These are phyloP conservation scores for Lottia scabra DNA, from an alignment of 2,888 invertebrate species.

Conservation along the genomic window DNA sequence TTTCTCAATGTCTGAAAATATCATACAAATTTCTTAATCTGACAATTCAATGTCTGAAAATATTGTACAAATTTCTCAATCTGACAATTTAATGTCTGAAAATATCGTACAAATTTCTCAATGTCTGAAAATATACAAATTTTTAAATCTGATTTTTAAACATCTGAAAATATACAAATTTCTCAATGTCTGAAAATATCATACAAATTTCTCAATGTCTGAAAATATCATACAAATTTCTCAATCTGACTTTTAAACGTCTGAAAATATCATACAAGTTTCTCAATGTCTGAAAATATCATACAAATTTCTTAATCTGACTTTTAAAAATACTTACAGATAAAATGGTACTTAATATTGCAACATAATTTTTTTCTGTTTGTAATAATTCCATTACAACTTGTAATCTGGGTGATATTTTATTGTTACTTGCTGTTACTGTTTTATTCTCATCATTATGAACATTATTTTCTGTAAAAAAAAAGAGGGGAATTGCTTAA, in stretches of 20 bases:
- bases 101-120: constrained; percentile 76
- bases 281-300: constrained; percentile 83
- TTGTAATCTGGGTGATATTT: constrained; percentile 56
- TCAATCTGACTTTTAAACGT: constrained; percentile 94
- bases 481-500: too few species aligned
- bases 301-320: too few species aligned
- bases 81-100: constrained; percentile 91
- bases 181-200: constrained; percentile 77
- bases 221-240: constrained; percentile 69
- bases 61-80: constrained; percentile 88
- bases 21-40: constrained; percentile 78
- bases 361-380: constrained; percentile 97
- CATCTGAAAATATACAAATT: too few species aligned
- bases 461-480: constrained; percentile 19
- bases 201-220: constrained; percentile 86
- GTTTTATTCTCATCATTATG: constrained; percentile 19
- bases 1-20: constrained; percentile 86
- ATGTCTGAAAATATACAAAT: constrained; percentile 76
- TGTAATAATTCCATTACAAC: constrained; percentile 82
- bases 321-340: constrained; percentile 73
- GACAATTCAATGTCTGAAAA: constrained; percentile 89
- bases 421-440: background rate
- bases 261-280: constrained; percentile 72
- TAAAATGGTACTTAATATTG: constrained; percentile 92
- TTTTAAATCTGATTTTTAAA: constrained; percentile 87